phyloP scores from a whole-genome alignment of 92 coral and sea anemone species.

The Phymanthus crucifer region DNA sequence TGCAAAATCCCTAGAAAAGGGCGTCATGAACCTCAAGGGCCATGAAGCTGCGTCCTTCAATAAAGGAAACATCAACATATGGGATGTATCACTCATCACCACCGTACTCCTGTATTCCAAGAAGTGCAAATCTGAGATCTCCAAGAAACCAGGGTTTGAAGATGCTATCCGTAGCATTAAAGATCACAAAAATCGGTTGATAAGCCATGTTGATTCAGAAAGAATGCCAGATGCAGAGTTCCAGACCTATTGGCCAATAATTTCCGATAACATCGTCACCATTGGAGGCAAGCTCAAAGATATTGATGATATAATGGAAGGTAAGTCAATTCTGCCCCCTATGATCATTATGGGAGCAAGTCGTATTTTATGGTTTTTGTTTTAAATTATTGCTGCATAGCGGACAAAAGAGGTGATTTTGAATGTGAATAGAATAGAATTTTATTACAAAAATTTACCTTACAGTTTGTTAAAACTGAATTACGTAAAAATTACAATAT shows the following conservation, averaged over 20 bases:
- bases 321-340: slow-evolving; percentile 19
- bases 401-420: no score
- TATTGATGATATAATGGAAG: slow-evolving; percentile 48
- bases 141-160: slow-evolving; percentile 43
- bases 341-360: no score
- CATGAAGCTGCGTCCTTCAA: slow-evolving; percentile 54
- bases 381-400: no score
- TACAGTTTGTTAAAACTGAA: no score
- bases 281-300: slow-evolving; percentile 66
- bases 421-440: no score
- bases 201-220: slow-evolving; percentile 62
- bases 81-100: slow-evolving; percentile 87
- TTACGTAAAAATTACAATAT: no score
- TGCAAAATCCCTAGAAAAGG: slow-evolving; percentile 61
- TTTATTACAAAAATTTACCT: no score
- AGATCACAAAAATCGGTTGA: slow-evolving; percentile 58
- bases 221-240: slow-evolving; percentile 69
- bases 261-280: slow-evolving; percentile 39
- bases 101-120: slow-evolving; percentile 65
- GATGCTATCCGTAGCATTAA: slow-evolving; percentile 56
- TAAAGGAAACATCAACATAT: slow-evolving; percentile 65
- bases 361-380: no score
- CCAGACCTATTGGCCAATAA: slow-evolving; percentile 43
- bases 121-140: slow-evolving; percentile 49
- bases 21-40: slow-evolving; percentile 53